Base-by-base conservation (phyloP, 92 coral and sea anemone genomes). In the Muricea muricata region DNA sequence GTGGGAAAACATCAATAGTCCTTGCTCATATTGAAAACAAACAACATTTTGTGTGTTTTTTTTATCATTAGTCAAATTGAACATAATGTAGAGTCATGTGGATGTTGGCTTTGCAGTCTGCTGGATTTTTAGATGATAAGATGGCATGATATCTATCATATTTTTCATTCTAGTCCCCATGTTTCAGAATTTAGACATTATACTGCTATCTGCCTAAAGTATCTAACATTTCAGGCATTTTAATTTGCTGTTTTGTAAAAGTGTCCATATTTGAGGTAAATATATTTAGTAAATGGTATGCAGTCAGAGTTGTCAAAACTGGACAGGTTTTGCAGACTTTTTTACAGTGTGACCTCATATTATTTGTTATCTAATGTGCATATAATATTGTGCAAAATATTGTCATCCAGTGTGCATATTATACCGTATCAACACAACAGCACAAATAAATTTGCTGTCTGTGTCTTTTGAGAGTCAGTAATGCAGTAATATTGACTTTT, bases 41-140 rank as follows among this genome's bases (percentile, higher is more conserved):
- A 63, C n/a, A 28, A 9, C 24, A 52, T 52, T 2, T 63, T 63
- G 3, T 63, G 37, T 63, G 70, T 11, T 26, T 37, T 1, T 32
- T 63, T 63, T 26, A 63, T 25, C 70, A 63, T 30, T 63, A 1
- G 30, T 28, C 37, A 63, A 63, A 63, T 63, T 39, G 30, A 39
- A 0, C 37, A 28, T 63, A 63, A 25, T 63, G 70, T 63, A 9
- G 37, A 63, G 4, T 39, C 65, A 15, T 63, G 60, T 7, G 60
- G 26, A 52, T 52, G 60, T 52, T 52, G 60, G 60, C 37, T 39
- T 63, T 20, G 28, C 30, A 13, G 70, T 63, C 70, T 63, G 70
- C 70, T 28, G 70, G 1, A 28, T 63, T 63, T 25, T 63, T 28
- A 32, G 11, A 1, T 26, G 70, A 63, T 63, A 28, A 63, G 70